Base-by-base conservation (phyloP, 2,888 invertebrate species). In the Trachelus troglodyta region DNA sequence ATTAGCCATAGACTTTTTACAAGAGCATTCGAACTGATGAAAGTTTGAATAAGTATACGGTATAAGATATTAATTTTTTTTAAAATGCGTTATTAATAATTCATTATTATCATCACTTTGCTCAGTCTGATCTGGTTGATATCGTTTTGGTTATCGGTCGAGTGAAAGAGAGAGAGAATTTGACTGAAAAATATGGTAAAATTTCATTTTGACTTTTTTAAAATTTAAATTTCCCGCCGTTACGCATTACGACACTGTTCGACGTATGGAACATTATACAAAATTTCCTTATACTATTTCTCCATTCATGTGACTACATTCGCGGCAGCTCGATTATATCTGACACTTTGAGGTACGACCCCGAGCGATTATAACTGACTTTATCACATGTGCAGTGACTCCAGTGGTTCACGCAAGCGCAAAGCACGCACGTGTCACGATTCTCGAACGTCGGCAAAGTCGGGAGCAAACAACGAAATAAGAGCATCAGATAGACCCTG, bases 391-490 rank as follows among this genome's bases (percentile, higher is more conserved):
- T 23, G 56, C 15, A 56, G 23, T 23, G 56, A 23, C 56, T 56
- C 23, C 56, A 23, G 23, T 56, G 23, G 3, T 9, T 56, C 71
- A 4, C 71, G 71, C 71, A 71, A 71, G 71, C 71, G 71, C 71
- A 11, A 71, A 34, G 31, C 23, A 23, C 79, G 86, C 87, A 87
- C 88, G 88, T 88, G 88, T 87, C 87, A 83, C 85, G 83, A 78
- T 87, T 87, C 84, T 83, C 85, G 84, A 84, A 83, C 83, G 77
- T 80, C 79, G 56, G 82, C 81, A 77, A 84, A 81, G 81, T 79
- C 82, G 80, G 84, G 78, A 85, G 84, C 85, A 83, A 86, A 86
- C 88, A 85, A 83, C 83, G 82, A 87, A 88, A 88, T 84, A 86
- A 88, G 87, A 89, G 78, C 87, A 88, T 86, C 85, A 81, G 87